Percentiles rank a stretch among this genome's conserved stretches.
phyloP scores from a whole-genome alignment of 2,113 vertebrate genomes.

The Uria lomvia region DNA sequence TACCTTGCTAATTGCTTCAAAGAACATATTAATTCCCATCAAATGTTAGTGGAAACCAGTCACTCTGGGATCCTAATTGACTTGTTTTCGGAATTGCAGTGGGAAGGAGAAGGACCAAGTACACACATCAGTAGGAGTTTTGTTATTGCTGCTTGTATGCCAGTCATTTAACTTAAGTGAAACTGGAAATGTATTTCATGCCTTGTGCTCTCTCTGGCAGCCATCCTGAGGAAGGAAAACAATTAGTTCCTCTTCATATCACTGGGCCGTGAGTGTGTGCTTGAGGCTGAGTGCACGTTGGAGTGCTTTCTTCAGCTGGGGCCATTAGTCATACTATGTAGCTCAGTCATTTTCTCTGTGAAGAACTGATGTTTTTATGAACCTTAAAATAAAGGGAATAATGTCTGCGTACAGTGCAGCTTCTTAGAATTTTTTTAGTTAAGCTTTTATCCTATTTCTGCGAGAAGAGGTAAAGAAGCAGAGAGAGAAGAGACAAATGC shows the following conservation, averaged over 20 bases:
- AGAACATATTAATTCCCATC: not conserved
- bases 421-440: not conserved
- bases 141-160: not conserved
- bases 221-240: slow-evolving; percentile 1
- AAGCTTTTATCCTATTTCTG: not conserved
- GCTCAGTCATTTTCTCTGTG: not conserved
- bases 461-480: not conserved
- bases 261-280: not conserved
- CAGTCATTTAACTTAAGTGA: not conserved
- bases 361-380: not conserved
- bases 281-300: not conserved
- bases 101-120: not conserved
- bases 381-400: slow-evolving; percentile 20
- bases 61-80: not conserved
- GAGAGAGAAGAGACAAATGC: not conserved
- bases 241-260: slow-evolving; percentile 10
- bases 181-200: not conserved
- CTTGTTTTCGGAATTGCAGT: not conserved
- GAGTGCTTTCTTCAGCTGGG: not conserved
- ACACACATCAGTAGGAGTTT: not conserved
- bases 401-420: not conserved
- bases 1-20: not conserved
- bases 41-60: not conserved
- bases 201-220: not conserved
- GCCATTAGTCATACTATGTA: not conserved